Base-by-base conservation (phyloP, 1,140 invertebrate species). In the Drosophila arizonae region DNA sequence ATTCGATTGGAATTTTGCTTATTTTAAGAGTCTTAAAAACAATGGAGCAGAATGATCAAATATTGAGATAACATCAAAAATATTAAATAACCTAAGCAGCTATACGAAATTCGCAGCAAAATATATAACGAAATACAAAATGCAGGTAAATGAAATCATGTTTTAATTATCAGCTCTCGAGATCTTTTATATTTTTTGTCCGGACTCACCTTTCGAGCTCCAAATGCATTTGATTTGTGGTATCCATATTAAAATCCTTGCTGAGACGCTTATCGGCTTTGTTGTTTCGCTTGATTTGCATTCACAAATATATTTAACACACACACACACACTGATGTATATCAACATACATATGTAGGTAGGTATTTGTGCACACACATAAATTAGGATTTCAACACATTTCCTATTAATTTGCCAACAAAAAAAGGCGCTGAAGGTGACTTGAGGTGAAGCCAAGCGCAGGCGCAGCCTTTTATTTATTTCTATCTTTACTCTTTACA, bases 121-220 rank as follows among this genome's bases (percentile, higher is more conserved):
- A n/a, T 11, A n/a, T 8, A 17, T 10, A 33, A 17, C 3, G 24
- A 24, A 36, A 30, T 28, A n/a, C 50, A 51, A 17, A 55, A 36
- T 21, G n/a, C 11, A 55, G 30, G 28, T 13, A 9, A 26, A 36
- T 56, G 9, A 55, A 55, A 46, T 55, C 41, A 52, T 58, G 17
- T 58, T 13, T 39, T 66, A 60, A 54, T 70, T 52, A 21, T 57
- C 46, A 30, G 26, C 15, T 26, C 17, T 1, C 28, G 39, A 1
- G 24, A 61, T 60, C 33, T 28, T 4, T 24, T 24, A 1, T 24
- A 2, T 24, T 17, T 55, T 43, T 28, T 15, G 1, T 10, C 3
- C 15, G n/a, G 45, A 79, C 88, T 87, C 65, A 90, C 89, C 89
- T 90, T 84, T 90, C 89, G 26, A 90, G 65, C 80, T 90, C 89